Percentiles rank a stretch among this genome's conserved stretches.
phyloP scores from a whole-genome alignment of 2,888 invertebrate species.

The Pyralis farinalis region DNA sequence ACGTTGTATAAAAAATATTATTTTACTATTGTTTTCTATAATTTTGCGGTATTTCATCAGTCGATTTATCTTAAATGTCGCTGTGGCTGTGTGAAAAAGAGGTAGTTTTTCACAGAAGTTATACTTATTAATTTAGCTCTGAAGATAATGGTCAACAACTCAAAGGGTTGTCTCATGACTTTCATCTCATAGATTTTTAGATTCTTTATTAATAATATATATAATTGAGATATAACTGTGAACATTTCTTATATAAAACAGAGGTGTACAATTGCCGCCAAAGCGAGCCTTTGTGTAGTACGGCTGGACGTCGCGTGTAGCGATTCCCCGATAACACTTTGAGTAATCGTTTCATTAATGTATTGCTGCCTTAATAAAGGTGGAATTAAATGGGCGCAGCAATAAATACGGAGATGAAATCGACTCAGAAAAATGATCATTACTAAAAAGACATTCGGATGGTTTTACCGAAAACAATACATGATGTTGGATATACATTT shows the following conservation, averaged over 20 bases:
- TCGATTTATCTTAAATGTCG: no score
- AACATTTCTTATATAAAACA: neutral
- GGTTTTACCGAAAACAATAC: conserved; percentile 43
- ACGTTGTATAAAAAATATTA: no score
- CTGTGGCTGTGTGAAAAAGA: no score
- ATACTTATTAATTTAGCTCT: no score
- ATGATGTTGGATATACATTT: conserved; percentile 19
- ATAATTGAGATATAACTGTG: neutral
- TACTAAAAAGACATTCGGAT: conserved; percentile 47
- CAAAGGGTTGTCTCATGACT: no score
- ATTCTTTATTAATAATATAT: no score
- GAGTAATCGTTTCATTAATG: conserved; percentile 75
- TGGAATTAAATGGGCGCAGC: conserved; percentile 45
- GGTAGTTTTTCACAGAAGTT: no score
- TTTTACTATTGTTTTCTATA: no score
- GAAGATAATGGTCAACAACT: no score
- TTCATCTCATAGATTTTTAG: no score
- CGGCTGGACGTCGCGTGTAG: conserved; percentile 25
- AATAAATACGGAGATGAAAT: conserved; percentile 56
- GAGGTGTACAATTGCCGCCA: neutral
- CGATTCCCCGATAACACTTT: conserved; percentile 53
- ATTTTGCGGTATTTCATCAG: no score
- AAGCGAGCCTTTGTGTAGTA: neutral
- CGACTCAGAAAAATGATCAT: conserved; percentile 61
- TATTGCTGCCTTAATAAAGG: conserved; percentile 66